Conservation (phyloP, 2,797 vertebrate species). For the Peromyscus melanophrys region DNA sequence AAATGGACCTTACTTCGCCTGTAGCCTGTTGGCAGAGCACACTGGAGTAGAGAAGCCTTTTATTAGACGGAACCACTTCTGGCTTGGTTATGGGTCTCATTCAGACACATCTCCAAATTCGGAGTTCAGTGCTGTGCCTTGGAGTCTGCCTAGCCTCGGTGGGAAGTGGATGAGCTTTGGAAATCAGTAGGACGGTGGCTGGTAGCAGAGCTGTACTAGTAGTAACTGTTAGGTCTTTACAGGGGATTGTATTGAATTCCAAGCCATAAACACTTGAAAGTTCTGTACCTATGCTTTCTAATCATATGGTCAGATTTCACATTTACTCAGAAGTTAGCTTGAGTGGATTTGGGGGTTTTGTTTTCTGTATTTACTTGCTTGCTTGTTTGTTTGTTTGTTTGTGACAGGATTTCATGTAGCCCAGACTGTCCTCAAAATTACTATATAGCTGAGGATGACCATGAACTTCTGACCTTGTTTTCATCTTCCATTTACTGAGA, state of each 20-base stretch:
- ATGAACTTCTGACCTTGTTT: not conserved
- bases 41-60: slow-evolving; percentile 16
- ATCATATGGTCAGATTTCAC: not conserved
- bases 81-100: slow-evolving; percentile 12
- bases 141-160: not conserved
- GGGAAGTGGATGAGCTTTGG: slow-evolving; percentile 29
- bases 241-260: not conserved
- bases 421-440: not conserved
- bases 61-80: slow-evolving; percentile 51
- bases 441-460: not conserved
- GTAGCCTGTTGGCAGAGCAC: not conserved
- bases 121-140: not conserved
- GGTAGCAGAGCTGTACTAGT: not conserved
- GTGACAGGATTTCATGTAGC: not conserved
- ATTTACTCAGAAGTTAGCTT: not conserved
- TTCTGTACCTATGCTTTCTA: not conserved
- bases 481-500: not conserved
- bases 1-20: not conserved
- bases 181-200: not conserved
- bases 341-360: not conserved
- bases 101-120: not conserved
- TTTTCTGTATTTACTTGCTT: not conserved
- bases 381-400: not conserved
- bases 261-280: not conserved
- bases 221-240: slow-evolving; percentile 8